Percentiles rank a stretch among this genome's conserved stretches.
phyloP scores from a whole-genome alignment of 2,797 vertebrate species.

The Gymnoscopelus braueri region DNA sequence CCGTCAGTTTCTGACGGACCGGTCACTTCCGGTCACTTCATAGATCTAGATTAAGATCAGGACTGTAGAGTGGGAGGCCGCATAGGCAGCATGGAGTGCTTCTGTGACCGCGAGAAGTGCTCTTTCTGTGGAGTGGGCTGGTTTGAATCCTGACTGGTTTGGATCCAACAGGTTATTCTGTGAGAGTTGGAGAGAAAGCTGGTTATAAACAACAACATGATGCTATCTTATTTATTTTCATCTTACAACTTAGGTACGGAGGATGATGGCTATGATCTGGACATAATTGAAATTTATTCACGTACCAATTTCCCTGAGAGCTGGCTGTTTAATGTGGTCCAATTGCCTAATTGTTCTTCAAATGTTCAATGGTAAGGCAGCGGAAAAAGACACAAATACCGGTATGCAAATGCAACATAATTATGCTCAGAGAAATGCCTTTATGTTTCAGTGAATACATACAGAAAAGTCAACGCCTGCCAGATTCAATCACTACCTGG shows the following conservation, averaged over 20 bases:
- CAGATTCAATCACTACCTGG: slow-evolving; percentile 93
- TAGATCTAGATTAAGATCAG: too few species aligned
- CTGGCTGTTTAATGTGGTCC: slow-evolving; percentile 83
- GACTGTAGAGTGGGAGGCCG: too few species aligned
- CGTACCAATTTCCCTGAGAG: slow-evolving; percentile 85
- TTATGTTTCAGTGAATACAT: slow-evolving; percentile 30
- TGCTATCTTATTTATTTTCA: not conserved
- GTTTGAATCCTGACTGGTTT: too few species aligned
- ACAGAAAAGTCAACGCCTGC: slow-evolving; percentile 65
- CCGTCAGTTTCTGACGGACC: too few species aligned
- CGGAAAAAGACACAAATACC: not conserved
- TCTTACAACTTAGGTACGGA: slow-evolving; percentile 62
- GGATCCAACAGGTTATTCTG: too few species aligned
- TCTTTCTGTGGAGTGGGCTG: too few species aligned
- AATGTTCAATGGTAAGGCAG: slow-evolving; percentile 71
- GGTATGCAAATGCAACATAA: not conserved
- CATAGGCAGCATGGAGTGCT: too few species aligned
- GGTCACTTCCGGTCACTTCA: too few species aligned
- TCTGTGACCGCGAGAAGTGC: too few species aligned
- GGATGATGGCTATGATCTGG: slow-evolving; percentile 61
- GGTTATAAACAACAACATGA: too few species aligned
- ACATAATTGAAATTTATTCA: slow-evolving; percentile 71
- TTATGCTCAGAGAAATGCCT: not conserved
- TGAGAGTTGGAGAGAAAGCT: too few species aligned
- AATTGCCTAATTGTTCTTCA: slow-evolving; percentile 45